Conservation (phyloP, 2,113 vertebrate genomes). For the Hippolais icterina region DNA sequence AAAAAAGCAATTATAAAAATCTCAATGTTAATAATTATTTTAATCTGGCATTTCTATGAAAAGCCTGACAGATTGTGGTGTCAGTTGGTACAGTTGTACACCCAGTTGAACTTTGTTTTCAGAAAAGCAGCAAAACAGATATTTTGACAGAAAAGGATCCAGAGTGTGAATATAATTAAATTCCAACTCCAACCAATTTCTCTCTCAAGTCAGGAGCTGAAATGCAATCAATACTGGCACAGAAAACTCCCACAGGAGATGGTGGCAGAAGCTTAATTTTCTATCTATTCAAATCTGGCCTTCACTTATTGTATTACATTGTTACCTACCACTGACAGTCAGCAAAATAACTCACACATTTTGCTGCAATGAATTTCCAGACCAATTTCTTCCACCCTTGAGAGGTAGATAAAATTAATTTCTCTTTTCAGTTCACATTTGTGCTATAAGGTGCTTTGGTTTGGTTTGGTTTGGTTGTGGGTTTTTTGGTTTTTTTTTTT, state of each 20-base stretch:
- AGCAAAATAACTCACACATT: constrained; percentile 51
- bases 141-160: constrained; percentile 39
- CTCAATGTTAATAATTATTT: neutral
- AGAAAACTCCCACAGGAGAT: constrained; percentile 48
- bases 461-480: neutral
- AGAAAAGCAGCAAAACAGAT: neutral
- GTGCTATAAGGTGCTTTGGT: neutral
- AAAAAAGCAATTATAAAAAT: neutral
- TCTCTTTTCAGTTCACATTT: constrained; percentile 5
- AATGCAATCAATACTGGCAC: constrained; percentile 68
- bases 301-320: constrained; percentile 57
- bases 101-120: neutral
- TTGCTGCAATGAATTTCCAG: constrained; percentile 24
- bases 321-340: constrained; percentile 23
- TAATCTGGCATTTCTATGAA: neutral
- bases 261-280: constrained; percentile 70
- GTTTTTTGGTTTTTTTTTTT: too few relatives aligned
- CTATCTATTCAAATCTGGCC: constrained; percentile 54
- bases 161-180: constrained; percentile 67
- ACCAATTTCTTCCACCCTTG: neutral
- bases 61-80: neutral
- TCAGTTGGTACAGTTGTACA: neutral
- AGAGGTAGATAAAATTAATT: neutral
- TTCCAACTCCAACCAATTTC: constrained; percentile 46
- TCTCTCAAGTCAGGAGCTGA: constrained; percentile 39